phyloP scores from a whole-genome alignment of 2,888 invertebrate species.

The Rotaria magnacalcarata region DNA sequence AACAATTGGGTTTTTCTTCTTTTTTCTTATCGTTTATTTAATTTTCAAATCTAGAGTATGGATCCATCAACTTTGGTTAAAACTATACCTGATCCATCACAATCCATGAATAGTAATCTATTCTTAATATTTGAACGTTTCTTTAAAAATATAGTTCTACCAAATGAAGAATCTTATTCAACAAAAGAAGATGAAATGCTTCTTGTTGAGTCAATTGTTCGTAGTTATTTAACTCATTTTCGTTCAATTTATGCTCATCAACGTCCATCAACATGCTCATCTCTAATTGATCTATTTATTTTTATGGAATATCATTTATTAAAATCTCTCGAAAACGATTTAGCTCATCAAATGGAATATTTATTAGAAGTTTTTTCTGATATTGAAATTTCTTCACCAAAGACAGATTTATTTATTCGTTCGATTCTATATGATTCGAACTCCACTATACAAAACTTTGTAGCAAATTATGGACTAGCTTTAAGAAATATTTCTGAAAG shows the following conservation, averaged over 20 bases:
- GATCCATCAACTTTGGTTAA: background rate
- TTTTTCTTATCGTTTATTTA: background rate
- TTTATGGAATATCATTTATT: background rate
- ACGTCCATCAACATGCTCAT: background rate
- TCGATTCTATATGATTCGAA: background rate
- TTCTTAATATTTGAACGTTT: background rate
- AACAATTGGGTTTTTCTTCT: background rate
- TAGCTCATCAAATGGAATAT: background rate
- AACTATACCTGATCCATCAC: background rate
- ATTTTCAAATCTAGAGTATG: background rate
- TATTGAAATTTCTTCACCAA: background rate
- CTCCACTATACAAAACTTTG: background rate
- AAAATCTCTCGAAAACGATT: background rate
- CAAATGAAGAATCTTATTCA: background rate
- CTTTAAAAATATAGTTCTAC: background rate
- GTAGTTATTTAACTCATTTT: background rate
- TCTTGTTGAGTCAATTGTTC: slow-evolving; percentile 7
- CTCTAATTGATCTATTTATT: background rate
- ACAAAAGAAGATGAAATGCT: background rate
- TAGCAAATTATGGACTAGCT: background rate
- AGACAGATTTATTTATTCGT: background rate
- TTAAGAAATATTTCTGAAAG: background rate
- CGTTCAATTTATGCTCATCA: background rate
- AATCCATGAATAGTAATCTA: background rate
- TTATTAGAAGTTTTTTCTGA: background rate